phyloP scores from a whole-genome alignment of 2,888 invertebrate genomes.

The Brachylomia viminalis region DNA sequence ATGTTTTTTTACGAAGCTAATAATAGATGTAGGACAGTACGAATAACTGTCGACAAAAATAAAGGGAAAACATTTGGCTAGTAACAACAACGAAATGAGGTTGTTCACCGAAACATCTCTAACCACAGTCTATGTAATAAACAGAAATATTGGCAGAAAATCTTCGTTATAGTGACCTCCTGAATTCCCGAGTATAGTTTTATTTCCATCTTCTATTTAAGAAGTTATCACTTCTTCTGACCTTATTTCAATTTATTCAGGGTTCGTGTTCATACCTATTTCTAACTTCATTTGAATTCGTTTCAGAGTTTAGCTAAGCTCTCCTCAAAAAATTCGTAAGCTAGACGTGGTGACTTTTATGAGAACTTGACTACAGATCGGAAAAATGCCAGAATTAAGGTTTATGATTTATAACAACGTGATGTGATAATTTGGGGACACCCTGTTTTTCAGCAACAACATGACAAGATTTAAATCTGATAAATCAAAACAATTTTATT shows the following conservation, averaged over 20 bases:
- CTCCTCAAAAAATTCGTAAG: neutral
- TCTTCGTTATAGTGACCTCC: neutral
- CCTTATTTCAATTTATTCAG: neutral
- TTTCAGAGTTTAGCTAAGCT: neutral
- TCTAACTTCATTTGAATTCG: no score
- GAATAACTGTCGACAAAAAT: conserved; percentile 76
- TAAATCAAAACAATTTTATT: conserved; percentile 5
- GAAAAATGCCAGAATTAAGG: neutral
- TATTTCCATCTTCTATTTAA: neutral
- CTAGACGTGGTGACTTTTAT: neutral
- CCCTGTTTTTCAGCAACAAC: conserved; percentile 6
- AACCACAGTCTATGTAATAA: conserved; percentile 23
- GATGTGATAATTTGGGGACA: conserved; percentile 14
- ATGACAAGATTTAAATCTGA: neutral
- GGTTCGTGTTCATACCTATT: neutral
- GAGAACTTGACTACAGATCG: neutral
- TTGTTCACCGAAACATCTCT: conserved; percentile 77
- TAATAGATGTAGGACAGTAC: conserved; percentile 73
- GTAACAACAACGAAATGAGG: conserved; percentile 79
- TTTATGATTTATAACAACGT: conserved; percentile 14
- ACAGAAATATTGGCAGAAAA: neutral
- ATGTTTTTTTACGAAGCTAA: conserved; percentile 76
- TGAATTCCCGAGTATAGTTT: neutral
- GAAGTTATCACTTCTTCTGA: neutral
- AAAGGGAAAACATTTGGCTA: conserved; percentile 81